Evolutionary conservation across 23 tunicate species (phyloP).

Genomic region (Halocynthia aurantium): DNA sequence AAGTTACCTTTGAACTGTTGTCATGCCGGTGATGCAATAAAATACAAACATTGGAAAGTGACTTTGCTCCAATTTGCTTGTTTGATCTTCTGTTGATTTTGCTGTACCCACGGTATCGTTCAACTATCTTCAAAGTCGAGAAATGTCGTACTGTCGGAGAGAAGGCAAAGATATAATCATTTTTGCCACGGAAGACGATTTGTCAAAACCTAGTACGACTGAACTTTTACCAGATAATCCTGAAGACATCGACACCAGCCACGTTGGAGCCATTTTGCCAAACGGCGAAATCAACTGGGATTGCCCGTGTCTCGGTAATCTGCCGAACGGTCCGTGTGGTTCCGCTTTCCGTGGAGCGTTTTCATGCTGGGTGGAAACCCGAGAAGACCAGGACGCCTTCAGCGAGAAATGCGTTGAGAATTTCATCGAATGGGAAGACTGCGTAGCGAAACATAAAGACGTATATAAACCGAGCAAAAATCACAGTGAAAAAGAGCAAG

Average conservation of each 20-base stretch:
- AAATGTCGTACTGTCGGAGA: conserved; percentile 47
- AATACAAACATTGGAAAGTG: too few species aligned
- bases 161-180: conserved; percentile 89
- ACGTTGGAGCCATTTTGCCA: conserved; percentile 83
- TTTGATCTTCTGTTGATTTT: too few species aligned
- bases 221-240: conserved; percentile 61
- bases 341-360: conserved; percentile 81
- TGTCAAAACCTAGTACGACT: conserved; percentile 52
- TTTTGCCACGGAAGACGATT: conserved; percentile 82
- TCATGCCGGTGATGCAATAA: too few species aligned
- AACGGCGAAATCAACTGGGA: conserved; percentile 97
- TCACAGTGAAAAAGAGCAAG: background rate
- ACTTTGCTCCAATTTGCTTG: too few species aligned
- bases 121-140: background rate
- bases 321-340: conserved; percentile 95
- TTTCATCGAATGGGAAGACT: conserved; percentile 69
- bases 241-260: conserved; percentile 69
- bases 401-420: conserved; percentile 69
- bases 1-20: too few species aligned
- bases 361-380: conserved; percentile 84
- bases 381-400: conserved; percentile 59
- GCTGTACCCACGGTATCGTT: too few species aligned
- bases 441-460: conserved; percentile 61
- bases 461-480: conserved; percentile 41
- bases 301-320: conserved; percentile 93